phyloP scores from a whole-genome alignment of 2,888 invertebrate genomes.

The Sphaeridia pumilis region DNA sequence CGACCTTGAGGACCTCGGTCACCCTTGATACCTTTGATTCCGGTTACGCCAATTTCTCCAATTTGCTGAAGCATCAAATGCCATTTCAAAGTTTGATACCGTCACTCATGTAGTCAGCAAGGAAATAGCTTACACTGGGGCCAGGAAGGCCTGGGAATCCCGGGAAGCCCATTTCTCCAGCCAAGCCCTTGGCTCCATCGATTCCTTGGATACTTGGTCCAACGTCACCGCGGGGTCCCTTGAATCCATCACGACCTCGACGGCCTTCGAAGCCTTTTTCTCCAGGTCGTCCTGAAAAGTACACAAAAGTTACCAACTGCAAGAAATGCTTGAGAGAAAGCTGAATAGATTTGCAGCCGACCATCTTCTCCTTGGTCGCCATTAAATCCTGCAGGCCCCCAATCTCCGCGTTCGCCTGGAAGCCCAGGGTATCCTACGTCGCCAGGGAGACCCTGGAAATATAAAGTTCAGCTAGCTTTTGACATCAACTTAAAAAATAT shows the following conservation, averaged over 20 bases:
- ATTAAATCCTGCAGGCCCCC: neutral
- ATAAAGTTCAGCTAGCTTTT: too few species aligned
- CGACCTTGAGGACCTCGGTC: conserved; percentile 14
- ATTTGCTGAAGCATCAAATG: too few species aligned
- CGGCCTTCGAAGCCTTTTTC: conserved; percentile 7
- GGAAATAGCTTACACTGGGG: conserved; percentile 3
- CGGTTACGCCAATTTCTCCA: conserved; percentile 16
- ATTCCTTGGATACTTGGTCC: conserved; percentile 19
- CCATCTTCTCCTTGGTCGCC: neutral
- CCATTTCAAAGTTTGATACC: too few species aligned
- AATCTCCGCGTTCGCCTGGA: neutral
- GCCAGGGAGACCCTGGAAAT: neutral
- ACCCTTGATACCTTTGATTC: conserved; percentile 8
- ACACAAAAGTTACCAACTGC: conserved; percentile 2
- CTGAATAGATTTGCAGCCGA: neutral
- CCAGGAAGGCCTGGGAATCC: conserved; percentile 3
- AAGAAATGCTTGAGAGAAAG: neutral
- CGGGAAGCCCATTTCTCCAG: conserved; percentile 30
- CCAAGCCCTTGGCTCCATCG: conserved; percentile 33
- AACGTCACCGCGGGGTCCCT: neutral
- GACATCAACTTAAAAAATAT: too few species aligned
- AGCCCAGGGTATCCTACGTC: neutral
- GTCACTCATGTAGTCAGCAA: too few species aligned
- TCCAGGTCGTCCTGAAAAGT: conserved; percentile 1
- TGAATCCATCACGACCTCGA: conserved; percentile 5